Conservation (phyloP, 2,113 vertebrate species). For the Aramus guarauna region DNA sequence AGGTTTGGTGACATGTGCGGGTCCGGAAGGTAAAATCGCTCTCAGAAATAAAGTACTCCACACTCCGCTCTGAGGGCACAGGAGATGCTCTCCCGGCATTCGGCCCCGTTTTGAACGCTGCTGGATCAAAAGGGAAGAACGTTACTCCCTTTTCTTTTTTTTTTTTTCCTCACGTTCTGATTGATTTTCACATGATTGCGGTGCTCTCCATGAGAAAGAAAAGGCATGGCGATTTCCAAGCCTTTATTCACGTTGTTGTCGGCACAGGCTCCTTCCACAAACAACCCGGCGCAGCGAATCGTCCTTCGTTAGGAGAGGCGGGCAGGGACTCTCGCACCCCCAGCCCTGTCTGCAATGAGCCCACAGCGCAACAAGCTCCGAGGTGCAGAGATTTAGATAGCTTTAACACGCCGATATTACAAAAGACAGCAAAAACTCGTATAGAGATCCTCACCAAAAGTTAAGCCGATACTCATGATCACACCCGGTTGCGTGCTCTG, state of each 20-base stretch:
- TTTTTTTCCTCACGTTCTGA: neutral
- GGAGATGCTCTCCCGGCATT: neutral
- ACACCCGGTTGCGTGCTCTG: accelerated
- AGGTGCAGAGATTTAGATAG: neutral
- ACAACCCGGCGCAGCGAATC: neutral
- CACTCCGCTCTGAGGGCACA: neutral
- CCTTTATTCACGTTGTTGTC: neutral
- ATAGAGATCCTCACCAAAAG: neutral
- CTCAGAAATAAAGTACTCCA: neutral
- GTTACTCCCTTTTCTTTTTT: neutral
- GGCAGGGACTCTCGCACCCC: neutral
- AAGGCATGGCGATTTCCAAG: neutral
- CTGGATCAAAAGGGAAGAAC: neutral
- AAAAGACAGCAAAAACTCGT: neutral
- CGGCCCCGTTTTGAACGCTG: neutral
- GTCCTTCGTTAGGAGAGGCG: neutral
- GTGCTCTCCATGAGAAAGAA: neutral
- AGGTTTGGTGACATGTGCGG: accelerated
- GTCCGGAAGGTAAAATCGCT: neutral
- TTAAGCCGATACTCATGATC: neutral
- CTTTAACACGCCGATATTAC: neutral
- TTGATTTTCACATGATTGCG: neutral
- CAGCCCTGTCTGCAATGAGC: neutral
- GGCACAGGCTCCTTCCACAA: neutral
- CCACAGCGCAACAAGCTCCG: accelerated